Evolutionary conservation across 2,888 invertebrate species (phyloP).

Genomic region (Xanthostigma xanthostigma): DNA sequence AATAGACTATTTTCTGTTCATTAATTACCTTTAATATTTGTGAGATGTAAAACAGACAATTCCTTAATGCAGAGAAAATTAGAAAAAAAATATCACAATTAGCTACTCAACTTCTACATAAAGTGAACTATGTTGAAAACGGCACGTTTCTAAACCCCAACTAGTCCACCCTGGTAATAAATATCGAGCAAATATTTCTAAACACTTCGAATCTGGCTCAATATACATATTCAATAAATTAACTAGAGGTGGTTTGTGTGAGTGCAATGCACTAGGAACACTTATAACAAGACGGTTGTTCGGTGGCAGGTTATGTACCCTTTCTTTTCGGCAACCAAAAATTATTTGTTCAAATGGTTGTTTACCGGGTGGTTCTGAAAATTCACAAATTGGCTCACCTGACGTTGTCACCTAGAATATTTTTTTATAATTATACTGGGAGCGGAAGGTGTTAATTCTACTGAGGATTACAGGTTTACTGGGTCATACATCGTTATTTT

Average conservation of each 20-base stretch:
- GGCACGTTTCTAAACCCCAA: constrained; percentile 74
- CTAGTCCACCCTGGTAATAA: constrained; percentile 73
- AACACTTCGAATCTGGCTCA: constrained; percentile 39
- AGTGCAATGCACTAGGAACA: constrained; percentile 84
- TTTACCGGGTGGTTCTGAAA: constrained; percentile 52
- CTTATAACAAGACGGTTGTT: constrained; percentile 54
- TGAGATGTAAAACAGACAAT: too few species aligned
- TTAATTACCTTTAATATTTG: too few species aligned
- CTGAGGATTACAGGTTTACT: too few species aligned
- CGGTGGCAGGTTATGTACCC: constrained; percentile 20
- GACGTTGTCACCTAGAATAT: constrained; percentile 43
- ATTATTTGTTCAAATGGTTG: constrained; percentile 79
- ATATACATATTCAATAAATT: constrained; percentile 48
- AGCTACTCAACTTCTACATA: not conserved
- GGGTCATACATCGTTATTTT: not conserved
- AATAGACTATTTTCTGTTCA: not conserved
- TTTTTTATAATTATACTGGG: not conserved
- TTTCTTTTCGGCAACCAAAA: constrained; percentile 32
- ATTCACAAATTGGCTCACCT: constrained; percentile 52
- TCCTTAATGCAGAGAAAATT: too few species aligned
- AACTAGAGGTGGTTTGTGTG: constrained; percentile 82
- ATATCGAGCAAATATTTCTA: constrained; percentile 89
- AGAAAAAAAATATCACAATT: too few species aligned
- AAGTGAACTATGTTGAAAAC: constrained; percentile 49
- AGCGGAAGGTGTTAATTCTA: too few species aligned